A percentile compares a stretch with the other conserved stretches of the same genome.
phyloP scores from a whole-genome alignment of 1,140 invertebrate genomes.

The Drosophila quadrilineata region DNA sequence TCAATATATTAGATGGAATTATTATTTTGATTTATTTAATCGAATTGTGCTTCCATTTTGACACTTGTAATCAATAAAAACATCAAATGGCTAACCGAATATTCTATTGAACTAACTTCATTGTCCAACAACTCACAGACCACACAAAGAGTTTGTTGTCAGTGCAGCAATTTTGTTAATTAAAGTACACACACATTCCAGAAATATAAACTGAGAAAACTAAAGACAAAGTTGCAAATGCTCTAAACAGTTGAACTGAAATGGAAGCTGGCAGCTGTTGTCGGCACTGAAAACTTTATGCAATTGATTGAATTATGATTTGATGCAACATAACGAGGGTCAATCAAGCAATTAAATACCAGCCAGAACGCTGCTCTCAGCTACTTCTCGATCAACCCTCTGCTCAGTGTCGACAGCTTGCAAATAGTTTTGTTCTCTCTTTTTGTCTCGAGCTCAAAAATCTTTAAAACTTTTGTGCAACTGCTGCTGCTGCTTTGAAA shows the following conservation, averaged over 20 bases:
- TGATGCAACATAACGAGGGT: slow-evolving; percentile 10
- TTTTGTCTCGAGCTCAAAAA: slow-evolving; percentile 6
- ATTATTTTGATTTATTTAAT: slow-evolving; percentile 12
- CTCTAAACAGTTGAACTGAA: slow-evolving; percentile 33
- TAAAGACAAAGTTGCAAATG: slow-evolving; percentile 30
- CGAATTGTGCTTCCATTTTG: slow-evolving; percentile 1
- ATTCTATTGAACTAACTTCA: slow-evolving; percentile 7
- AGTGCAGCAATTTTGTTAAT: slow-evolving; percentile 52
- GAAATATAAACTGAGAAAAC: slow-evolving; percentile 13
- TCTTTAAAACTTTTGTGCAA: slow-evolving; percentile 25
- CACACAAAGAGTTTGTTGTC: slow-evolving; percentile 23
- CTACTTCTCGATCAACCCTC: neutral
- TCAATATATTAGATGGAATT: neutral
- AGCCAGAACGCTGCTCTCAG: too few species aligned
- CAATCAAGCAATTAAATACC: neutral
- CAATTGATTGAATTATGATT: slow-evolving; percentile 53
- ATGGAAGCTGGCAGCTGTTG: slow-evolving; percentile 40
- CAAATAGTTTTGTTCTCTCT: neutral
- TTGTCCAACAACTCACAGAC: slow-evolving; percentile 10
- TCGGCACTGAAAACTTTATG: slow-evolving; percentile 38
- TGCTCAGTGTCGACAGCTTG: too few species aligned
- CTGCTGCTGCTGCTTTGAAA: slow-evolving; percentile 7
- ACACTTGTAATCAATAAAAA: slow-evolving; percentile 4
- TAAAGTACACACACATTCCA: slow-evolving; percentile 17
- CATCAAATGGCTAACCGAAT: neutral